Evolutionary conservation across 2,888 invertebrate species (phyloP).

Genomic region (Ceriagrion tenellum): DNA sequence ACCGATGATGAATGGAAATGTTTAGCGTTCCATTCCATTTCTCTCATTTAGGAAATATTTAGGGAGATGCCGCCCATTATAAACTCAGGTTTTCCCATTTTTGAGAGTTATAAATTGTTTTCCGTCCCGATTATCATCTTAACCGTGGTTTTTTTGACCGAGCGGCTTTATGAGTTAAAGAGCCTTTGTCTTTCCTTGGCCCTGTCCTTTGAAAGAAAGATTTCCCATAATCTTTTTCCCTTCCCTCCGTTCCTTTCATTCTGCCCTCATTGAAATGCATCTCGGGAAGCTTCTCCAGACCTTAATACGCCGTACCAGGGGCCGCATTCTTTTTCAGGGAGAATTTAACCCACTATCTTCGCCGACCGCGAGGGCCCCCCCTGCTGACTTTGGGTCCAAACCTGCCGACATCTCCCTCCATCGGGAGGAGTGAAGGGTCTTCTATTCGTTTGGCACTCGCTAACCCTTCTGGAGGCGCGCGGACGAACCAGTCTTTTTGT

Average conservation of each 20-base stretch:
- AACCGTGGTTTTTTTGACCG: not conserved
- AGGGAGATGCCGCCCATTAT: not conserved
- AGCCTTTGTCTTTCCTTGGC: not conserved
- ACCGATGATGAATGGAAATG: not conserved
- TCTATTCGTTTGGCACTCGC: not conserved
- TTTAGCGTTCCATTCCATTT: slow-evolving; percentile 5
- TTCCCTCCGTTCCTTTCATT: not conserved
- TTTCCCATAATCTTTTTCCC: not conserved
- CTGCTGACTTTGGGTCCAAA: not conserved
- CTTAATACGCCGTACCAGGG: slow-evolving; percentile 24
- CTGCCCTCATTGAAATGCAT: slow-evolving; percentile 47
- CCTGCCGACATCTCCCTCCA: not conserved
- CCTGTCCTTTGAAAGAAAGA: not conserved
- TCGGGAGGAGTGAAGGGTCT: not conserved
- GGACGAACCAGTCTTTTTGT: not conserved
- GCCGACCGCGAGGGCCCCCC: not conserved
- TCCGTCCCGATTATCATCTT: slow-evolving; percentile 21
- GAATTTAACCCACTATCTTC: not conserved
- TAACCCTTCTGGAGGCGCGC: not conserved
- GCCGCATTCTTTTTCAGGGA: slow-evolving; percentile 24
- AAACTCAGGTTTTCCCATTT: slow-evolving; percentile 16
- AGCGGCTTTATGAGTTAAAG: slow-evolving; percentile 12
- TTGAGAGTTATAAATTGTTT: slow-evolving; percentile 25
- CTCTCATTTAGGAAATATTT: not conserved
- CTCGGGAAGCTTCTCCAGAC: not conserved